Percentiles rank a stretch among this genome's conserved stretches.
Evolutionary conservation across 2,113 vertebrate species (phyloP).

Genomic region (Passer domesticus): DNA sequence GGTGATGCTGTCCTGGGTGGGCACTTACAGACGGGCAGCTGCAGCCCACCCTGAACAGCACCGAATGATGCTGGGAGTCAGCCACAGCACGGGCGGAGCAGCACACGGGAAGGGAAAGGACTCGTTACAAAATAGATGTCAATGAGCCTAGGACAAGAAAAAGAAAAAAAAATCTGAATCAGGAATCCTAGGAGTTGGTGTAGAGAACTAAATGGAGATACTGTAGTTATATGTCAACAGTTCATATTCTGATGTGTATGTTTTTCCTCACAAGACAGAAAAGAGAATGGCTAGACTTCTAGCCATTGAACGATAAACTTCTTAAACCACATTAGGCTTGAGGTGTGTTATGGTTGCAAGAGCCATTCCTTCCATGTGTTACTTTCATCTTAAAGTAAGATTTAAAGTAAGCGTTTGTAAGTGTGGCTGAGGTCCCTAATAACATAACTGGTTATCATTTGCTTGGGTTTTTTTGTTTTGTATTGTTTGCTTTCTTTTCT

Average conservation of each 20-base stretch:
- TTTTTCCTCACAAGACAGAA: neutral
- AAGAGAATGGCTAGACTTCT: neutral
- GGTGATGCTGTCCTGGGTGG: fast-evolving
- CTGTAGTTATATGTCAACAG: fast-evolving
- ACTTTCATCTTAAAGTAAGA: neutral
- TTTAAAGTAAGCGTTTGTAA: neutral
- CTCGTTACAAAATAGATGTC: fast-evolving
- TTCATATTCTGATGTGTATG: fast-evolving
- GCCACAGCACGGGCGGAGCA: fast-evolving
- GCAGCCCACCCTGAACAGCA: neutral
- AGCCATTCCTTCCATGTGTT: neutral
- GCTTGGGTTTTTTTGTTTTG: neutral
- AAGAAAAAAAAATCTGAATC: neutral
- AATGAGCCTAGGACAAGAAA: neutral
- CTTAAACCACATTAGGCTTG: neutral
- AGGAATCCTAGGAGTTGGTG: neutral
- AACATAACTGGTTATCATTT: neutral
- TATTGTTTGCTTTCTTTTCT: neutral
- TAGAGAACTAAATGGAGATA: neutral
- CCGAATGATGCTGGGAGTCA: fast-evolving
- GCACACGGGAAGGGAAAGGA: fast-evolving
- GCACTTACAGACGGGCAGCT: fast-evolving
- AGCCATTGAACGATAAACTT: neutral
- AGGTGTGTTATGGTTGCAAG: fast-evolving
- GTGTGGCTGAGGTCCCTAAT: neutral